A percentile compares a stretch with the other conserved stretches of the same genome.
phyloP scores from a whole-genome alignment of 2,113 vertebrate species.

The Callaeas wilsoni region DNA sequence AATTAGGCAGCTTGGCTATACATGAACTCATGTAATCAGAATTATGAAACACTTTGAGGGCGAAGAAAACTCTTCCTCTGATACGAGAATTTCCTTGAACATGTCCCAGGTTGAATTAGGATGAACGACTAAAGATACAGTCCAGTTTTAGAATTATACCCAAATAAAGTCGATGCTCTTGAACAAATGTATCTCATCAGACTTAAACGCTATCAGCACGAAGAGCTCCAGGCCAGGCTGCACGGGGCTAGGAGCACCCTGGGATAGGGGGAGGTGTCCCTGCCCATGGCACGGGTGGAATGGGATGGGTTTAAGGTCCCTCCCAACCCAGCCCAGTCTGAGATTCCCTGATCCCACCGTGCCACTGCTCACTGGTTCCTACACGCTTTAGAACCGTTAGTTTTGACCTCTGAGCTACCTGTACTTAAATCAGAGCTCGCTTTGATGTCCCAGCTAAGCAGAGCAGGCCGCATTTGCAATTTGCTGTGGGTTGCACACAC shows the following conservation, averaged over 20 bases:
- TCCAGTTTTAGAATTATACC: neutral
- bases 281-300: neutral
- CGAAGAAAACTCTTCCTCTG: neutral
- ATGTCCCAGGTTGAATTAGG: neutral
- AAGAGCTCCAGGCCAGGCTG: neutral
- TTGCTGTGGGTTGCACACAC: neutral
- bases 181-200: accelerated
- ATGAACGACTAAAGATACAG: accelerated
- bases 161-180: neutral
- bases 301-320: neutral
- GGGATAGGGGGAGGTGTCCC: neutral
- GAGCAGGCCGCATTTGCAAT: neutral
- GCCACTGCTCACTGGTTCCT: neutral
- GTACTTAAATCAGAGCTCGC: neutral
- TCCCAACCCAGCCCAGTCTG: neutral
- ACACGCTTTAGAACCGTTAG: neutral
- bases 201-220: accelerated
- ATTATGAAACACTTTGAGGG: neutral
- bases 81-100: accelerated
- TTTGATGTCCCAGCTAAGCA: neutral
- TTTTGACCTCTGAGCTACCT: neutral
- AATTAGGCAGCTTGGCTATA: neutral
- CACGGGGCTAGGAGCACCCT: neutral
- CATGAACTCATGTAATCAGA: neutral
- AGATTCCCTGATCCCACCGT: neutral